phyloP scores from a whole-genome alignment of 2,113 vertebrate genomes.

The Ictalurus punctatus region DNA sequence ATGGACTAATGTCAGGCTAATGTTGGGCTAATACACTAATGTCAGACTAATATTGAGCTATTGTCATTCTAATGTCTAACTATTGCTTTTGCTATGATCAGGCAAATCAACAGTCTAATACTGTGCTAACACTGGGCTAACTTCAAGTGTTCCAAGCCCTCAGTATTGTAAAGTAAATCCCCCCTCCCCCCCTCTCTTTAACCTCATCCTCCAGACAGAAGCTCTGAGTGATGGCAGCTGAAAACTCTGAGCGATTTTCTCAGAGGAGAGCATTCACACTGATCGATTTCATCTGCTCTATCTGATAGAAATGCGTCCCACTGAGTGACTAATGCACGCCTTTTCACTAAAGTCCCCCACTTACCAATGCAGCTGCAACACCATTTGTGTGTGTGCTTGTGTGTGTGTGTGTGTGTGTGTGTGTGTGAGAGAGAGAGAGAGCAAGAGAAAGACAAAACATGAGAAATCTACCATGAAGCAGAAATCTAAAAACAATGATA shows the following conservation, averaged over 20 bases:
- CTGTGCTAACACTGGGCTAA: not conserved
- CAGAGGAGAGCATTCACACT: constrained; percentile 42
- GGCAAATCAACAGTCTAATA: not conserved
- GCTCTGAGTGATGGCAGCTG: constrained; percentile 28
- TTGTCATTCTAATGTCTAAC: not conserved
- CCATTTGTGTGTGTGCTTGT: not conserved
- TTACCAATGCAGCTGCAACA: constrained; percentile 35
- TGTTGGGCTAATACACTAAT: not conserved
- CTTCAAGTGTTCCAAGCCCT: not conserved
- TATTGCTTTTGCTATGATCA: not conserved
- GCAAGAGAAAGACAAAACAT: not conserved
- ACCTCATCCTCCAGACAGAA: constrained; percentile 15
- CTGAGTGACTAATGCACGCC: constrained; percentile 46
- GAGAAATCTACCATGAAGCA: not conserved
- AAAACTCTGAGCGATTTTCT: constrained; percentile 48
- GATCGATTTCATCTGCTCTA: constrained; percentile 59
- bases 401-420: not conserved
- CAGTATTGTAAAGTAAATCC: not conserved
- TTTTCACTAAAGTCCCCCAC: constrained; percentile 32
- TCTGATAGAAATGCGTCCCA: constrained; percentile 49
- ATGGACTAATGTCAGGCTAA: not conserved
- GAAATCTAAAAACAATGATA: not conserved
- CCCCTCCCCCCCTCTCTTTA: not conserved
- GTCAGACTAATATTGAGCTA: not conserved
- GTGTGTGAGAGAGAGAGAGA: not conserved